Evolutionary conservation across 2,113 vertebrate genomes (phyloP), one percentile per base, ranked within the genome.

Genomic region (Hippocampus mohnikei): DNA sequence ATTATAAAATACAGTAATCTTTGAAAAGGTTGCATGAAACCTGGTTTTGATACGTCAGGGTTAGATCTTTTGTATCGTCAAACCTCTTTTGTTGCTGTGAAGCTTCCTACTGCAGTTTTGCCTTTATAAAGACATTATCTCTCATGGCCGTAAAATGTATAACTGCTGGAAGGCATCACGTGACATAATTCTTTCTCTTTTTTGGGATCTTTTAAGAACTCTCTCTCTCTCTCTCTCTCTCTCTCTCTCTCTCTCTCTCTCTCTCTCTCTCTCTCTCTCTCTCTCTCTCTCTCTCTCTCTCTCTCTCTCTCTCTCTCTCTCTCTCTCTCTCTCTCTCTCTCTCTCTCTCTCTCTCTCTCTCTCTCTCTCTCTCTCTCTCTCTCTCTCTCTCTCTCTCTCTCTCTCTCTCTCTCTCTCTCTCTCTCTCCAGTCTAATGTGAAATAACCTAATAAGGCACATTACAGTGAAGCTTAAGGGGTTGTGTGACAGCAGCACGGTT

Each of bases 401-500:
- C 13, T 48, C 3, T 16, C 3, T 16, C 18, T 20, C 1, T 50
- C 13, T 46, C 13, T 44, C 8, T 12, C 42, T 44, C 42, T 18
- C 58, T n/a, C 33, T n/a, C 10, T n/a, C 20, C 8, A 5, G 55
- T 4, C 7, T 23, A 44, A 65, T 65, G 37, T 25, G 63, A 46
- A 46, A 29, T 60, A 60, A 60, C 13, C 12, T 40, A n/a, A n/a
- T 27, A 63, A 33, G 20, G 27, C n/a, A 15, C 18, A 58, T 66
- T 46, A 61, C 16, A 44, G 53, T 46, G 46, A 46, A 18, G 37
- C 42, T 40, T 55, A 37, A 37, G 8, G 3, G 41, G 25, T 3
- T 70, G 58, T 48, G 69, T 63, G 69, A 63, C 63, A 61, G 21
- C 29, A 42, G 20, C 44, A 21, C n/a, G 3, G 58, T 23, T 40